phyloP scores from a whole-genome alignment of 1,140 invertebrate genomes.

The Lamellibrachia luymesi region DNA sequence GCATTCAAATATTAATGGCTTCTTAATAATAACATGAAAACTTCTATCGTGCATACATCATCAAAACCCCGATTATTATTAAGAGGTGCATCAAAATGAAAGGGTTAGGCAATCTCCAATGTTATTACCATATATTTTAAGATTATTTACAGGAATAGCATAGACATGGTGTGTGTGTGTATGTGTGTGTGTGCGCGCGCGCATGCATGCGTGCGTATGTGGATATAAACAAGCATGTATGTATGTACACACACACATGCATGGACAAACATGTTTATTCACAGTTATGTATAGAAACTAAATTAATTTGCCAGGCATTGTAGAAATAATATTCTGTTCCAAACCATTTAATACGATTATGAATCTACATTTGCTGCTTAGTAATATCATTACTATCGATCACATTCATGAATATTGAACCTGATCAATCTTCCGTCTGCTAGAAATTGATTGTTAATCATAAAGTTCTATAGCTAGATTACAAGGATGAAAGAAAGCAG shows the following conservation, averaged over 20 bases:
- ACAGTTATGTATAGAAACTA: background rate
- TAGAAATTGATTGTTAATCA: constrained; percentile 1
- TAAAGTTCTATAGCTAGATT: background rate
- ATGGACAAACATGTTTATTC: background rate
- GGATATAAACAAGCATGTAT: background rate
- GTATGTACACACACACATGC: background rate
- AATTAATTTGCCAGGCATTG: background rate
- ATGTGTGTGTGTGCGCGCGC: too few species aligned
- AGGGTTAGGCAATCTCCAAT: too few species aligned
- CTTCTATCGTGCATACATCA: too few species aligned
- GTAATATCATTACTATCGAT: background rate
- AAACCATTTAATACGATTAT: background rate
- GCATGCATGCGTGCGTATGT: background rate
- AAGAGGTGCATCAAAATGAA: too few species aligned
- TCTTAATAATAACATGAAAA: too few species aligned
- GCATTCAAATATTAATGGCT: too few species aligned
- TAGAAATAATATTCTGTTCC: background rate
- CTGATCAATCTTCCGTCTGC: background rate
- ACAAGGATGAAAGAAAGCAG: background rate
- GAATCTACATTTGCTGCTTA: background rate
- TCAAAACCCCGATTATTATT: too few species aligned
- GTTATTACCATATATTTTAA: too few species aligned
- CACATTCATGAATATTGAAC: background rate
- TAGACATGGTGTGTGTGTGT: background rate
- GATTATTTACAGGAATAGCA: background rate